Evolutionary conservation across 2,797 vertebrate genomes (phyloP).

Genomic region (Antennarius maculatus): DNA sequence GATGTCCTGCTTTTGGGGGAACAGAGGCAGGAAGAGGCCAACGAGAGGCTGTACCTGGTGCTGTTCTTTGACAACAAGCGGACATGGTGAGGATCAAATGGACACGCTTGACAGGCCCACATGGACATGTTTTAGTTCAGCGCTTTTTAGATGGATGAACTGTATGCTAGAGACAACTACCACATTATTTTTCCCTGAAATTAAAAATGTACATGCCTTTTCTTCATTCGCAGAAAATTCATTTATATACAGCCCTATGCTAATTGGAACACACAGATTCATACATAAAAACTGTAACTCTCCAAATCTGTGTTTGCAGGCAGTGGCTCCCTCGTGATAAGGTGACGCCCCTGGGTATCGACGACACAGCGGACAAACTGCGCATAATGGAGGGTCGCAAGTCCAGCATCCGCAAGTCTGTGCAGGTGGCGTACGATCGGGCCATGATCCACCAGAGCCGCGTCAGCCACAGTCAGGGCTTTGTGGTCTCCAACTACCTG

Average conservation of each 20-base stretch:
- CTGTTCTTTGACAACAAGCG: slow-evolving; percentile 99
- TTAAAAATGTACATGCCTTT: too few relatives aligned
- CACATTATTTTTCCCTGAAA: too few relatives aligned
- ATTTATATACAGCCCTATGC: too few relatives aligned
- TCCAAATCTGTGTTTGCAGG: slow-evolving; percentile 75
- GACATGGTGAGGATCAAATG: slow-evolving; percentile 89
- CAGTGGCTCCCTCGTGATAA: slow-evolving; percentile 97
- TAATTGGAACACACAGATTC: neutral
- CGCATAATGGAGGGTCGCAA: slow-evolving; percentile 97
- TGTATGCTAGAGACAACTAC: too few relatives aligned
- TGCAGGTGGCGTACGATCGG: slow-evolving; percentile 97
- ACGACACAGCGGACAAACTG: slow-evolving; percentile 96
- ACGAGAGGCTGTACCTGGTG: slow-evolving; percentile 94
- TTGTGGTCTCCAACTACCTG: slow-evolving; percentile 88
- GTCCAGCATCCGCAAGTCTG: slow-evolving; percentile 96
- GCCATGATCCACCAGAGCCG: slow-evolving; percentile 96
- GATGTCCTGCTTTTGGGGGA: slow-evolving; percentile 93
- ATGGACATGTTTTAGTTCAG: neutral
- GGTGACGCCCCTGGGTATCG: slow-evolving; percentile 89
- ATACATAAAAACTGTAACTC: neutral
- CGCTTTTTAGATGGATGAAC: neutral
- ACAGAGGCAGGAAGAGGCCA: slow-evolving; percentile 90
- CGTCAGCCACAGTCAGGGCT: slow-evolving; percentile 90
- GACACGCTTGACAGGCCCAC: neutral
- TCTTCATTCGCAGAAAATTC: too few relatives aligned